Evolutionary conservation across 2,888 invertebrate species (phyloP), one percentile per base, ranked within the genome.

Genomic region (Ormia ochracea): DNA sequence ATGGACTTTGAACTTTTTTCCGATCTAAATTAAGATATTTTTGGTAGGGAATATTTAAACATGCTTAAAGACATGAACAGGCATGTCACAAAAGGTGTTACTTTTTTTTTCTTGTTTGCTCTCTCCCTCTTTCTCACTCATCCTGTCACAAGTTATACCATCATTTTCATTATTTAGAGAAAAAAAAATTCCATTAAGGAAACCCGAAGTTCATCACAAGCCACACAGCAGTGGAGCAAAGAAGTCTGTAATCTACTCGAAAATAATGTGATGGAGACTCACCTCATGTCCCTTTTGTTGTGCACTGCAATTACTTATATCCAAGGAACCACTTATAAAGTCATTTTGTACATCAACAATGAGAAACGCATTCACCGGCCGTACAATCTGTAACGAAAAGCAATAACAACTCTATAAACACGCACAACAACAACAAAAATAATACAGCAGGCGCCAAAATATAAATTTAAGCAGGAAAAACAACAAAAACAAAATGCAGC

Each of bases 281-380:
- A 94, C 94, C 92, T 96, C 96, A 68, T 93, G 92, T 82, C 96
- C 97, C 86, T 96, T 95, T 82, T 97, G 96, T 86, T 96, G 95
- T 17, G 98, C 97, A 79, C 96, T 95, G 90, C 97, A 97, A 87
- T 96, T 94, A 90, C 95, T 96, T 87, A 99, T 95, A 89, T 97
- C 95, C 85, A 99, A 92, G 6, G 97, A 96, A 48, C 98, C 98
- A 69, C 94, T 94, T 87, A 99, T 97, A 91, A 99, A 99, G 91
- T 99, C 98, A 90, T 99, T 98, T 91, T 99, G 98, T 28, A 98
- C 98, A 90, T 99, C 98, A 81, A 99, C 96, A 78, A 98, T 93
- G 82, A 99, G 91, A 88, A 99, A 94, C 23, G 95, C 98, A 87
- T 94, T 94, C 83, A 95, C 94, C 17, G 97, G 97, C 68, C 95